phyloP scores from a whole-genome alignment of 2,888 invertebrate species.

The Platycnemis pennipes region DNA sequence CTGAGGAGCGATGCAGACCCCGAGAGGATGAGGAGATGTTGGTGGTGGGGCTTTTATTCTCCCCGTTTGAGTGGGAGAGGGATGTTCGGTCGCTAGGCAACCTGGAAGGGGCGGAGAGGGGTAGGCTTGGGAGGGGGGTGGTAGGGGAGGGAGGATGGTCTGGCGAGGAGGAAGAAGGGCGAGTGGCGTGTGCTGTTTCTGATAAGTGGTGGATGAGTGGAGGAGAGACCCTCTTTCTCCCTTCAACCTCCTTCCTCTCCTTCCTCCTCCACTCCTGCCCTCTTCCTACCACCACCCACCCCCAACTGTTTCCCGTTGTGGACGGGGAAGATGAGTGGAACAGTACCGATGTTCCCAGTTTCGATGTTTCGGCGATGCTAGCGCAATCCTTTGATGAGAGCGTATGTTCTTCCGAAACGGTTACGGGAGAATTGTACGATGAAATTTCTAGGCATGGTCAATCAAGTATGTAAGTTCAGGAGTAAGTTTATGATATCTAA shows the following conservation, averaged over 20 bases:
- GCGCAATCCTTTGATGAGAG: too few relatives aligned
- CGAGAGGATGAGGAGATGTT: not conserved
- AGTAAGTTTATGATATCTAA: too few relatives aligned
- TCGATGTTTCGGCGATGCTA: not conserved
- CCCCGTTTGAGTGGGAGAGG: not conserved
- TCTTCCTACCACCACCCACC: not conserved
- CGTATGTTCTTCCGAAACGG: too few relatives aligned
- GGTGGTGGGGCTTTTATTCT: not conserved
- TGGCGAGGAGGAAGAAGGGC: not conserved
- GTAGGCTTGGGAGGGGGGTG: not conserved
- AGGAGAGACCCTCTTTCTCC: not conserved
- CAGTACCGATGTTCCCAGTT: not conserved
- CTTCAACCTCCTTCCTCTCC: not conserved
- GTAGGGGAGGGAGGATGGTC: not conserved
- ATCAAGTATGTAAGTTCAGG: too few relatives aligned
- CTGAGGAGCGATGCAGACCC: too few relatives aligned
- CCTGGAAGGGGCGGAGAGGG: not conserved
- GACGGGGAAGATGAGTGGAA: not conserved
- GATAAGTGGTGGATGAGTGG: slow-evolving; percentile 34
- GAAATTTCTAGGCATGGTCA: too few relatives aligned
- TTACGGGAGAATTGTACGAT: too few relatives aligned
- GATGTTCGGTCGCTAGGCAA: not conserved
- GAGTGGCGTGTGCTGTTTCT: slow-evolving; percentile 66
- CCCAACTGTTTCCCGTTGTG: not conserved
- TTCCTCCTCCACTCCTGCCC: not conserved